phyloP scores from a whole-genome alignment of 2,113 vertebrate species.

The Paracanthobrama guichenoti region DNA sequence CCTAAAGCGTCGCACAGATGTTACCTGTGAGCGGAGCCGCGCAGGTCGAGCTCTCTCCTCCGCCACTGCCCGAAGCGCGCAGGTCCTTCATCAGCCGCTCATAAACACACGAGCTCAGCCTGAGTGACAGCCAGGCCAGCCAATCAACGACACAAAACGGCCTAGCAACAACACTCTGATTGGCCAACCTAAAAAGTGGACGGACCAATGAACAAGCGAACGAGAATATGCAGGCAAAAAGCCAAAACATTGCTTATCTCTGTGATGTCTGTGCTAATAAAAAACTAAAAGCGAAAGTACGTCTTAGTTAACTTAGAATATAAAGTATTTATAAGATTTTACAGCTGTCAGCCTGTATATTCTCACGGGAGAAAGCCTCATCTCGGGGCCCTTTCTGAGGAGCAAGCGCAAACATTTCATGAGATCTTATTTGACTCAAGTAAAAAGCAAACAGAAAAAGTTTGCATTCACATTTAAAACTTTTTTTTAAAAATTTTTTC shows the following conservation, averaged over 20 bases:
- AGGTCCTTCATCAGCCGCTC: too few species aligned
- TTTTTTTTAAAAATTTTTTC: too few species aligned
- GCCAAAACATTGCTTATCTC: conserved; percentile 5
- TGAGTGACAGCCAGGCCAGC: conserved; percentile 51
- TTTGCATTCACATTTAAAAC: not conserved
- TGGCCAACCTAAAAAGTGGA: conserved; percentile 35
- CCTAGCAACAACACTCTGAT: conserved; percentile 63
- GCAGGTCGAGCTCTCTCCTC: too few species aligned
- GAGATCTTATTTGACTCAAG: not conserved
- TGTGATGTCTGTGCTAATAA: not conserved
- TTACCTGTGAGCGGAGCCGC: too few species aligned
- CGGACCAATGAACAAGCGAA: conserved; percentile 47
- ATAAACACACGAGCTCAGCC: not conserved
- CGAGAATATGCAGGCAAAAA: conserved; percentile 19
- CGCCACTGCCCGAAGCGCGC: too few species aligned
- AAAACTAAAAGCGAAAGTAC: not conserved
- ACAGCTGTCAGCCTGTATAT: too few species aligned
- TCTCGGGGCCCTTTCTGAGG: too few species aligned
- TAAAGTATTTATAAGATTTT: too few species aligned
- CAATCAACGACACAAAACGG: conserved; percentile 44
- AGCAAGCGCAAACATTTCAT: not conserved
- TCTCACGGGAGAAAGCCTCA: too few species aligned
- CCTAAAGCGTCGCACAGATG: too few species aligned
- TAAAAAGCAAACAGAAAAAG: not conserved
- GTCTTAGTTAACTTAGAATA: not conserved